These are phyloP conservation scores for Drosophila ironensis DNA, from an alignment of 1,140 invertebrate species.

Conservation along the genomic window DNA sequence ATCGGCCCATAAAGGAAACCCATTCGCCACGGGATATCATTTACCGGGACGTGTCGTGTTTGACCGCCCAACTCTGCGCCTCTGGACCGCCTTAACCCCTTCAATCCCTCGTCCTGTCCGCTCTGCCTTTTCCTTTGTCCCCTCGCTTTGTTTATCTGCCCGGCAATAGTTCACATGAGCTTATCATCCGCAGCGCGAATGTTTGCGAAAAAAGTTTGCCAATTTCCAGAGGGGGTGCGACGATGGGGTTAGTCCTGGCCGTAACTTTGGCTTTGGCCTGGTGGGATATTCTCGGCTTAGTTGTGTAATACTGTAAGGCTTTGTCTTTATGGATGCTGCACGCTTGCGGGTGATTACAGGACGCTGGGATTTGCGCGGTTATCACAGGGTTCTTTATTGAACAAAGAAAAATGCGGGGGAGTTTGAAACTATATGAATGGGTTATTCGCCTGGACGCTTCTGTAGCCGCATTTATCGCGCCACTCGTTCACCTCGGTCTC, in stretches of 20 bases:
- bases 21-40: conserved; percentile 82
- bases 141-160: conserved; percentile 68
- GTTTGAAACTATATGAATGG: not conserved
- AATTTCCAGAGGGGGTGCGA: conserved; percentile 39
- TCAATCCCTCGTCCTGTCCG: not conserved
- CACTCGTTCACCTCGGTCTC: conserved; percentile 25
- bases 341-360: conserved; percentile 44
- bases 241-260: conserved; percentile 60
- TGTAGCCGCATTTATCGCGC: conserved; percentile 23
- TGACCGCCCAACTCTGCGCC: conserved; percentile 58
- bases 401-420: not conserved
- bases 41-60: conserved; percentile 53
- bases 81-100: conserved; percentile 15
- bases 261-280: conserved; percentile 31
- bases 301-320: conserved; percentile 55
- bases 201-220: conserved; percentile 68
- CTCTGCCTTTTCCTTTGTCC: not conserved
- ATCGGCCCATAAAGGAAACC: conserved; percentile 67
- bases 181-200: conserved; percentile 63
- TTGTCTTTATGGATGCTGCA: conserved; percentile 43
- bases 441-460: not conserved
- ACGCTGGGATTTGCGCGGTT: conserved; percentile 39
- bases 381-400: conserved; percentile 15
- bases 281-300: conserved; percentile 77
- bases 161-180: conserved; percentile 80